A percentile compares a stretch with the other conserved stretches of the same genome.
Evolutionary conservation across 2,888 invertebrate genomes (phyloP).

Genomic region (Pachydiplax longipennis): DNA sequence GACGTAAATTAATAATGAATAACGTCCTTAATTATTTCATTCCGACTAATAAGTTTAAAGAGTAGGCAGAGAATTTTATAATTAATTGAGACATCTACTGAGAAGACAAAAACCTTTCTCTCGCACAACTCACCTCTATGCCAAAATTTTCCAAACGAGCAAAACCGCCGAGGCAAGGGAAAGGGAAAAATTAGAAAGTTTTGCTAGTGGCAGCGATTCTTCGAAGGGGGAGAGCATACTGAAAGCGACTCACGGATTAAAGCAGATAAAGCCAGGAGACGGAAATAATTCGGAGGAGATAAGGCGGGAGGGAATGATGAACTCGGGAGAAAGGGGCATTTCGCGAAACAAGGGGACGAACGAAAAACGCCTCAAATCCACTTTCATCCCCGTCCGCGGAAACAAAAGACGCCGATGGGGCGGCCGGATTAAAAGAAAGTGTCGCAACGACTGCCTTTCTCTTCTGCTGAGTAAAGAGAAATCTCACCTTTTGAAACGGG

Average conservation of each 20-base stretch:
- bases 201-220: neutral
- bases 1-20: too few species aligned
- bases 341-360: neutral
- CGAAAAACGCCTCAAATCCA: neutral
- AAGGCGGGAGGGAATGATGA: neutral
- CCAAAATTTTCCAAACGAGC: neutral
- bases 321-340: neutral
- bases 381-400: neutral
- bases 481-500: neutral
- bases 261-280: neutral
- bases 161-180: neutral
- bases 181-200: neutral
- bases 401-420: constrained; percentile 7
- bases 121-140: neutral
- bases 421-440: neutral
- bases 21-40: too few species aligned
- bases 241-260: neutral
- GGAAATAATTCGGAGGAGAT: neutral
- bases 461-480: neutral
- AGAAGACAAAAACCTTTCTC: too few species aligned
- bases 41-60: too few species aligned
- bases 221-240: neutral
- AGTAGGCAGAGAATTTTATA: too few species aligned
- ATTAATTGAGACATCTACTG: too few species aligned
- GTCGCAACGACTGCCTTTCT: neutral